These are phyloP conservation scores for Leptopilina clavipes DNA, from an alignment of 1,140 invertebrate species.

Conservation along the genomic window DNA sequence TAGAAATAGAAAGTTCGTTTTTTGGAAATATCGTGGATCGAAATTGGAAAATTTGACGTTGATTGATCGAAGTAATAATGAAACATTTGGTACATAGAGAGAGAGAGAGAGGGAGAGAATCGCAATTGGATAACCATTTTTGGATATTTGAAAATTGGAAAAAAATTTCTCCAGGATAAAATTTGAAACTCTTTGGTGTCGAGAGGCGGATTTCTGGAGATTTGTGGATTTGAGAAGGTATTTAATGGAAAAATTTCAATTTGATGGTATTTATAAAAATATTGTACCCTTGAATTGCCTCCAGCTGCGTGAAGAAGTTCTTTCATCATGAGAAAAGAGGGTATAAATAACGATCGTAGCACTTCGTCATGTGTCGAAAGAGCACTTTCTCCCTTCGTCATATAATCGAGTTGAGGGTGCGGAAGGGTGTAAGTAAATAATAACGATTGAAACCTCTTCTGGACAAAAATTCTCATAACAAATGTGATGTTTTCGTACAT, in stretches of 20 bases:
- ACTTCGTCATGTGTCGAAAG: constrained; percentile 27
- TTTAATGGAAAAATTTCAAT: not conserved
- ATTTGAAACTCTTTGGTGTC: too few species aligned
- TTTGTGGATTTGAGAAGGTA: not conserved
- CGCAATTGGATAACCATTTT: too few species aligned
- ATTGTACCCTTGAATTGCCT: constrained; percentile 17
- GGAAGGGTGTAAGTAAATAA: constrained; percentile 30
- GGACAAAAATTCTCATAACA: not conserved
- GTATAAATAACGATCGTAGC: constrained; percentile 25
- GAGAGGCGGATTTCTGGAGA: too few species aligned
- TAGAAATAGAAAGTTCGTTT: too few species aligned
- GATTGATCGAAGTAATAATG: too few species aligned
- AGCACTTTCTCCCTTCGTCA: constrained; percentile 33
- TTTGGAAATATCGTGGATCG: too few species aligned
- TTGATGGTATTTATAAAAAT: constrained; percentile 7
- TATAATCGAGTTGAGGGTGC: constrained; percentile 6
- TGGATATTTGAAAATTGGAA: too few species aligned
- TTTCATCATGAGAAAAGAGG: constrained; percentile 33
- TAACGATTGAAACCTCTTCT: constrained; percentile 17
- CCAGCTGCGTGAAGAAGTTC: constrained; percentile 8
- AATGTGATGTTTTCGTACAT: not conserved
- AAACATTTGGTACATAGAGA: too few species aligned
- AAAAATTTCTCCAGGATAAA: too few species aligned
- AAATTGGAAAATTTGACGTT: too few species aligned
- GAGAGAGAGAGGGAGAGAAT: too few species aligned